A percentile compares a stretch with the other conserved stretches of the same genome.
These are phyloP conservation scores for Drosophila nigromelanica DNA, from an alignment of 1,140 invertebrate species.

Conservation along the genomic window DNA sequence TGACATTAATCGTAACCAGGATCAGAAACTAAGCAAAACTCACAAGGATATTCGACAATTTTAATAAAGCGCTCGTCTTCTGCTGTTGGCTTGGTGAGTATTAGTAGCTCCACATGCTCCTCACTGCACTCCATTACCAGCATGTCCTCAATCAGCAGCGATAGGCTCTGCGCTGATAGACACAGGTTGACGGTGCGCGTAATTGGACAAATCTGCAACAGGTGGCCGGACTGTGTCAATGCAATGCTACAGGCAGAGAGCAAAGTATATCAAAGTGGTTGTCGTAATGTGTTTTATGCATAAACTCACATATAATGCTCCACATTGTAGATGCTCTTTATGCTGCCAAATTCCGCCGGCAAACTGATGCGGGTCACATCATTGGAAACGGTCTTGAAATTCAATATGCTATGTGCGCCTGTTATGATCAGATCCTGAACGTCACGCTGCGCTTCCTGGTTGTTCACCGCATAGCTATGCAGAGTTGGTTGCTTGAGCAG, in stretches of 20 bases:
- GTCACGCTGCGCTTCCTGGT: constrained; percentile 18
- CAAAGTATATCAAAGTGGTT: no score
- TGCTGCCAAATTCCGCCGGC: constrained; percentile 44
- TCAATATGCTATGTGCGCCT: constrained; percentile 43
- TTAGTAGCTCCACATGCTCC: constrained; percentile 68
- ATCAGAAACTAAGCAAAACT: constrained; percentile 1
- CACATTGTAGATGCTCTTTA: constrained; percentile 71
- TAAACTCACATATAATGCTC: constrained; percentile 69
- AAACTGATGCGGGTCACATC: constrained; percentile 54
- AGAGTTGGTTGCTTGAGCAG: constrained; percentile 28
- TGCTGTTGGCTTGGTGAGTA: constrained; percentile 59
- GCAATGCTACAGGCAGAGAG: constrained; percentile 49
- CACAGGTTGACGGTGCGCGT: constrained; percentile 46
- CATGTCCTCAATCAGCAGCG: constrained; percentile 70
- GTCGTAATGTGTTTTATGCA: not conserved
- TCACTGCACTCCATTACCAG: constrained; percentile 73
- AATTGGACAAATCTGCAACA: constrained; percentile 77
- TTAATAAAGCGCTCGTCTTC: constrained; percentile 59
- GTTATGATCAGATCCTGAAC: constrained; percentile 36
- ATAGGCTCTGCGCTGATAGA: constrained; percentile 7
- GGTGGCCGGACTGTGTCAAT: constrained; percentile 64
- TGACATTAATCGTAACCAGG: not conserved
- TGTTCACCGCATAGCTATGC: constrained; percentile 43
- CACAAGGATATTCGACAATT: constrained; percentile 80
- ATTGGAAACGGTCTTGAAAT: constrained; percentile 36